phyloP scores from a whole-genome alignment of 2,888 invertebrate species.

The Drosophila monieri region DNA sequence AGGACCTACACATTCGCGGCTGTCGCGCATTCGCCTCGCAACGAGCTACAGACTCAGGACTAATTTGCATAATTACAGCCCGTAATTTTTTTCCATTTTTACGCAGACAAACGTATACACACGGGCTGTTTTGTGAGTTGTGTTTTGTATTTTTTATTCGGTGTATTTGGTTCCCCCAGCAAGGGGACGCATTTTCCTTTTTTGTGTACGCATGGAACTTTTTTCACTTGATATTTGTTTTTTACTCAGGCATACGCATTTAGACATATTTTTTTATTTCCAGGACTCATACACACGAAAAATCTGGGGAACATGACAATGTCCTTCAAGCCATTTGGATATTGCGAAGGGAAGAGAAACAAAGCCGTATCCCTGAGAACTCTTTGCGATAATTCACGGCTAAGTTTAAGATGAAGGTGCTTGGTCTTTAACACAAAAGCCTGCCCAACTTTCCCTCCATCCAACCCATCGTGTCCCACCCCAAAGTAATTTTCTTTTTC shows the following conservation, averaged over 20 bases:
- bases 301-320: not conserved
- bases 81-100: conserved; percentile 56
- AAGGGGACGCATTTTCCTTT: conserved; percentile 77
- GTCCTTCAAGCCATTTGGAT: not conserved
- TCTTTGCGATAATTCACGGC: too few species aligned
- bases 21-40: conserved; percentile 46
- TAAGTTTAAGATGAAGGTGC: not conserved
- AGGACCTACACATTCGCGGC: conserved; percentile 35
- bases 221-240: conserved; percentile 44
- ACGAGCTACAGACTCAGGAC: conserved; percentile 57
- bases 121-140: conserved; percentile 30
- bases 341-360: not conserved
- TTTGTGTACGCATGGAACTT: conserved; percentile 45
- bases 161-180: conserved; percentile 11
- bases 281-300: not conserved
- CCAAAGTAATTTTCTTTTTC: conserved; percentile 19
- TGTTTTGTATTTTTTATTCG: conserved; percentile 1
- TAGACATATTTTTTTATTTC: not conserved
- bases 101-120: conserved; percentile 42
- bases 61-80: conserved; percentile 80
- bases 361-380: not conserved
- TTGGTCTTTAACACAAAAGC: conserved; percentile 38
- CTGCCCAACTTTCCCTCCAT: not conserved
- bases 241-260: conserved; percentile 40
- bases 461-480: too few species aligned